Base-by-base conservation (phyloP, 2,113 vertebrate species). In the Alaudala cheleensis region DNA sequence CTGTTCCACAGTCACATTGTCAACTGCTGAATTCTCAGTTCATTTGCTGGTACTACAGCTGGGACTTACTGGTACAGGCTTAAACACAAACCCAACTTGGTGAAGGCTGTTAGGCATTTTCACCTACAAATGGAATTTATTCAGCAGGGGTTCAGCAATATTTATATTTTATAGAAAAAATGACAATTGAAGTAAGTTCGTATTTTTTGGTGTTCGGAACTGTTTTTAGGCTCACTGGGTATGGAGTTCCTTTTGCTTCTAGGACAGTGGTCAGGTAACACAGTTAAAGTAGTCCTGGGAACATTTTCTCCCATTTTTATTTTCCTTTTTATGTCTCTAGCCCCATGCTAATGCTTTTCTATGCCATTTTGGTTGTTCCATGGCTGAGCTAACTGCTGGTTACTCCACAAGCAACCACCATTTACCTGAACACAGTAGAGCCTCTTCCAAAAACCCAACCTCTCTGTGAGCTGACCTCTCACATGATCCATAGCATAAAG, bases 291-390 rank as follows among this genome's bases (percentile, higher is more conserved):
- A 40, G 39, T 20, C 28, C 39, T 82, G 47, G 71, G 34, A 82
- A 80, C 11, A 5, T 19, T 29, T 86, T 40, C 33, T 80, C 34
- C 45, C 8, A 8, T 53, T 88, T 29, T 29, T 31, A 56, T 29
- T 42, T 61, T 29, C 47, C 51, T 54, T 81, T 69, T 16, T 12
- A 6, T 7, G 12, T 15, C 28, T 8, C 4, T 20, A 50, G 18
- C n/a, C 49, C 64, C 10, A 5, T 24, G 23, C 39, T 25, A 24
- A 23, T 5, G 31, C 34, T 74, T 31, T 26, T 31, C 65, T 1
- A 0, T 14, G 13, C n/a, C 7, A 4, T 19, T 14, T 0, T 12
- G 25, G 45, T 60, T 50, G 37, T 33, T 44, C 19, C 16, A 1
- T 4, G 2, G 17, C 51, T 69, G 10, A 60, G 2, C 58, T 31